Percentiles rank a stretch among this genome's conserved stretches.
Conservation (phyloP, 2,888 invertebrate genomes). For the Dynastes tityus region DNA sequence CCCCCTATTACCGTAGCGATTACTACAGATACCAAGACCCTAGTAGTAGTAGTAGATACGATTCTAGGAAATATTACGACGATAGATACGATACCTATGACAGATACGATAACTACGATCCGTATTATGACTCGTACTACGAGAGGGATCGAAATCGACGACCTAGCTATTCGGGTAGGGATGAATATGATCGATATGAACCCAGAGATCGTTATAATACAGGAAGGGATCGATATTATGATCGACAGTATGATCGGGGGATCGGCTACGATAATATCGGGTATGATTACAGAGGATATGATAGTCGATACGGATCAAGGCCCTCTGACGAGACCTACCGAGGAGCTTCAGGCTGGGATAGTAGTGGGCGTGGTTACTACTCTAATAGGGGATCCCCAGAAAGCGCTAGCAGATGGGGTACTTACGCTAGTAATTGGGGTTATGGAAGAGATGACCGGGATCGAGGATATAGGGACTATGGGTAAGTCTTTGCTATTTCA, state of each 20-base stretch:
- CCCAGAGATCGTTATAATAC: conserved; percentile 67
- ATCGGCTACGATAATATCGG: conserved; percentile 66
- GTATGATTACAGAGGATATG: conserved; percentile 68
- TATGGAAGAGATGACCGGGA: conserved; percentile 57
- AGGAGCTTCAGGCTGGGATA: conserved; percentile 78
- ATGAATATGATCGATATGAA: conserved; percentile 71
- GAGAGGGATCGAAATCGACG: conserved; percentile 64
- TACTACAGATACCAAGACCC: conserved; percentile 65
- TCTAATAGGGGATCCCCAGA: conserved; percentile 75
- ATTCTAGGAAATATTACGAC: conserved; percentile 56
- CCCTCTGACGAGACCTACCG: conserved; percentile 76
- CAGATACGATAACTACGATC: conserved; percentile 59
- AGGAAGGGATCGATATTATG: conserved; percentile 67
- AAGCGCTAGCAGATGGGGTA: conserved; percentile 64
- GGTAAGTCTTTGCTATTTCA: conserved; percentile 54
- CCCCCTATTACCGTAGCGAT: conserved; percentile 69
- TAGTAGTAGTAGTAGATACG: conserved; percentile 53
- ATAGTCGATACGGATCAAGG: conserved; percentile 65
- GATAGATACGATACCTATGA: conserved; percentile 56
- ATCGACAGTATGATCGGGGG: conserved; percentile 54
- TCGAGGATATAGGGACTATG: conserved; percentile 61
- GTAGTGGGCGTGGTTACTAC: conserved; percentile 73
- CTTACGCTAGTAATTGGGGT: conserved; percentile 60
- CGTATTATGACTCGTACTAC: conserved; percentile 59
- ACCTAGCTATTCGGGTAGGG: conserved; percentile 65